Percentiles rank a stretch among this genome's conserved stretches.
These are phyloP conservation scores for Peromyscus maniculatus DNA, from an alignment of 2,113 vertebrate genomes.

Conservation along the genomic window DNA sequence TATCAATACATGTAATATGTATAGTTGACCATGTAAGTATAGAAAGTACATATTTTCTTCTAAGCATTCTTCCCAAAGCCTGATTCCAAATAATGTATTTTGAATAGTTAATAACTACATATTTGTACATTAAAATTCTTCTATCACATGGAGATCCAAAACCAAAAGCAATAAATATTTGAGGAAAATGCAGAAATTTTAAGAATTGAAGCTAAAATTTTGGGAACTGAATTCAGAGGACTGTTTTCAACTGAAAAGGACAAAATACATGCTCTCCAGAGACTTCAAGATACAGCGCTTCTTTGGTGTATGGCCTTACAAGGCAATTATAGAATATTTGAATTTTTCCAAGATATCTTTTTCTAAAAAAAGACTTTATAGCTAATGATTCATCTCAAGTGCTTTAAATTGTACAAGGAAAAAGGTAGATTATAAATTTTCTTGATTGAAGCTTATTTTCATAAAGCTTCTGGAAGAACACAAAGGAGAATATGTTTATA, in stretches of 20 bases:
- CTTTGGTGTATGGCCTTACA: neutral
- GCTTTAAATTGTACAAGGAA: constrained; percentile 33
- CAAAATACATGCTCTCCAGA: constrained; percentile 18
- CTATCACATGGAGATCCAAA: constrained; percentile 54
- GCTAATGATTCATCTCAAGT: constrained; percentile 56
- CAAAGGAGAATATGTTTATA: constrained; percentile 62
- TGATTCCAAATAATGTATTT: constrained; percentile 50
- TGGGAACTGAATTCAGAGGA: constrained; percentile 43
- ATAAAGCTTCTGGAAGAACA: constrained; percentile 63
- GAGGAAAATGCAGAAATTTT: constrained; percentile 58
- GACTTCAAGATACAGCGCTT: constrained; percentile 32
- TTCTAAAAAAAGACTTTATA: constrained; percentile 60
- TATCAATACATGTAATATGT: constrained; percentile 54
- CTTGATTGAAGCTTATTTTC: constrained; percentile 33
- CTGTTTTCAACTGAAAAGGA: constrained; percentile 62
- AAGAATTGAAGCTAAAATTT: constrained; percentile 65
- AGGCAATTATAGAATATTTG: constrained; percentile 41
- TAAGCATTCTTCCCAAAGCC: constrained; percentile 62
- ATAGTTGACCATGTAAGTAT: constrained; percentile 43
- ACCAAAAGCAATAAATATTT: constrained; percentile 62
- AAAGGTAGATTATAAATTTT: constrained; percentile 49
- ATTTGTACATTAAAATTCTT: constrained; percentile 56
- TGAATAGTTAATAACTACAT: constrained; percentile 47
- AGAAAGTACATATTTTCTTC: constrained; percentile 52
- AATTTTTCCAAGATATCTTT: constrained; percentile 34